Evolutionary conservation across 2,113 vertebrate genomes (phyloP).

Genomic region (Tiliqua scincoides): DNA sequence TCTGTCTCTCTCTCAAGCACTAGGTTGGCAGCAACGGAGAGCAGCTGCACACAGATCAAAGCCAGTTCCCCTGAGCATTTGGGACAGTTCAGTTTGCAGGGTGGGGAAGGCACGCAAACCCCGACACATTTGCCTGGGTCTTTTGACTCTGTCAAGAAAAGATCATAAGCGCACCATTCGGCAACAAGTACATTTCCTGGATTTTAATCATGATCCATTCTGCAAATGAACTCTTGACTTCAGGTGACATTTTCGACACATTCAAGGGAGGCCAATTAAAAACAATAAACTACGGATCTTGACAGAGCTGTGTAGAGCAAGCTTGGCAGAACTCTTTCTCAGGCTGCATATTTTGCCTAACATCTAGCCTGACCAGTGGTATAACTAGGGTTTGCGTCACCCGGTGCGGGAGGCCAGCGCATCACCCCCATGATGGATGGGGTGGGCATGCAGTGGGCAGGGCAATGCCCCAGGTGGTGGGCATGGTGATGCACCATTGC

Average conservation of each 20-base stretch:
- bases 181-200: background rate
- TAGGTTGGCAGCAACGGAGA: background rate
- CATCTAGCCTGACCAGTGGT: no score
- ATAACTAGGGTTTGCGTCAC: no score
- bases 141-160: background rate
- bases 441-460: no score
- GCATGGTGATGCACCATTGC: no score
- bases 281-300: background rate
- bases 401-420: no score
- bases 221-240: background rate
- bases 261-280: background rate
- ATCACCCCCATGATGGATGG: no score
- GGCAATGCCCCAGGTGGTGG: no score
- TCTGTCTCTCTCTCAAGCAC: fast-evolving
- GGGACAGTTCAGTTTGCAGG: slow-evolving; percentile 35
- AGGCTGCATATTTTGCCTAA: no score
- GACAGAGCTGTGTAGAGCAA: no score
- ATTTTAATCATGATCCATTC: background rate
- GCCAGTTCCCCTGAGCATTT: slow-evolving; percentile 13
- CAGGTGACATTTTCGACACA: background rate
- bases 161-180: no score
- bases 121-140: slow-evolving; percentile 15
- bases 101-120: slow-evolving; percentile 4
- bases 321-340: no score
- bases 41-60: background rate